Conservation (phyloP, 2,113 vertebrate genomes). For the Camarhynchus parvulus region DNA sequence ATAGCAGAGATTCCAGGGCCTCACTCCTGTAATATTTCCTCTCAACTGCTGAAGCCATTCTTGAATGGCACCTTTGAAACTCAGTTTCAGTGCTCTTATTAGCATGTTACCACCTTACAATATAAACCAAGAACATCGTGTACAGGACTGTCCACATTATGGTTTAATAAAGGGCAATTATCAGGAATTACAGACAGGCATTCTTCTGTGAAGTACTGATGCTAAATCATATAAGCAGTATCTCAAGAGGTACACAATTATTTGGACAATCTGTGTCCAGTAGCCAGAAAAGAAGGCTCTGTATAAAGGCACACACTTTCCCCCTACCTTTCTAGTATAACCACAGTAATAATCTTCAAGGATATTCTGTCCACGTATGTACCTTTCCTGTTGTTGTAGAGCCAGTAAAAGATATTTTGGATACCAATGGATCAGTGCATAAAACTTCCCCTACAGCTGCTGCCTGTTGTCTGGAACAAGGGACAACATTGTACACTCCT, state of each 20-base stretch:
- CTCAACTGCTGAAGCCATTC: background rate
- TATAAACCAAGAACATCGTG: background rate
- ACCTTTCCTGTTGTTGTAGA: slow-evolving; percentile 97
- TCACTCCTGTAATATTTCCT: background rate
- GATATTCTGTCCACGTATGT: background rate
- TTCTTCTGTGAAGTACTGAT: background rate
- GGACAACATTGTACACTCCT: slow-evolving; percentile 92
- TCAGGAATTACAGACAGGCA: background rate
- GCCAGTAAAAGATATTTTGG: slow-evolving; percentile 96
- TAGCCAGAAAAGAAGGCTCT: background rate
- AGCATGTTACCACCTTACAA: background rate
- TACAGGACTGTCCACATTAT: background rate
- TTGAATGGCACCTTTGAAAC: background rate
- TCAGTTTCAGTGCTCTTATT: background rate
- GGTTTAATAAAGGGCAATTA: background rate
- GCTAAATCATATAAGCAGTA: background rate
- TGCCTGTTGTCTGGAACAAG: slow-evolving; percentile 86
- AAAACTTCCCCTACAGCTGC: slow-evolving; percentile 85
- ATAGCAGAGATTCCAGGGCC: background rate
- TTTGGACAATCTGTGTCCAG: background rate
- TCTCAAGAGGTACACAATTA: background rate
- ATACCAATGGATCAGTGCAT: slow-evolving; percentile 90
- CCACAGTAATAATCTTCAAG: background rate
- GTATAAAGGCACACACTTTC: background rate
- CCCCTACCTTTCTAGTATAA: background rate